Percentiles rank a stretch among this genome's conserved stretches.
phyloP scores from a whole-genome alignment of 2,888 invertebrate species.

The Panopea generosa region DNA sequence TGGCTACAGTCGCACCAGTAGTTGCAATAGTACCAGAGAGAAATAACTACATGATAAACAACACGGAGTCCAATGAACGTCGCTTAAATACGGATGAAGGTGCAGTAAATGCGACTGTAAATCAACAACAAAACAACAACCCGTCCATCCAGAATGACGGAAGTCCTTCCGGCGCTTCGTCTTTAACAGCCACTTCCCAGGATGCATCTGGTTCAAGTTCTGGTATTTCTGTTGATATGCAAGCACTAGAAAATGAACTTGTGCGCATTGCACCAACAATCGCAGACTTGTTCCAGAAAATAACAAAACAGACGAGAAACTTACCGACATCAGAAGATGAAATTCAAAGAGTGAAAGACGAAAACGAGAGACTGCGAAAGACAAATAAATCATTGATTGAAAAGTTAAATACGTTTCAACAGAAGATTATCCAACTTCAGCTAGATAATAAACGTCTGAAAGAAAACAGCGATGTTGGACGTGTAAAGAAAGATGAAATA shows the following conservation, averaged over 20 bases:
- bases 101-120: background rate
- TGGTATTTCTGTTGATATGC: constrained; percentile 59
- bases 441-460: constrained; percentile 69
- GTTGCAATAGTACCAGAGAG: background rate
- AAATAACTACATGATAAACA: background rate
- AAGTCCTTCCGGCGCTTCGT: no score
- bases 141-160: background rate
- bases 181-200: background rate
- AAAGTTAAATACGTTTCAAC: constrained; percentile 70
- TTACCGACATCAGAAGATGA: constrained; percentile 68
- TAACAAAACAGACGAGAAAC: constrained; percentile 61
- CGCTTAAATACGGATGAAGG: background rate
- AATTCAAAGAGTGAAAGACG: constrained; percentile 65
- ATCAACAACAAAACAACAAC: background rate
- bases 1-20: constrained; percentile 48
- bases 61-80: background rate
- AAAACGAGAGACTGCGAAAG: constrained; percentile 70
- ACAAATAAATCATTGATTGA: constrained; percentile 70
- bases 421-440: constrained; percentile 70
- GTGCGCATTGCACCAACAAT: constrained; percentile 71
- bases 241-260: constrained; percentile 67
- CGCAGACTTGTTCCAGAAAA: constrained; percentile 70
- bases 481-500: constrained; percentile 61
- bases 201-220: background rate
- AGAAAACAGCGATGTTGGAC: constrained; percentile 60